Conservation (phyloP, 2,113 vertebrate genomes). For the Platysteira castanea region DNA sequence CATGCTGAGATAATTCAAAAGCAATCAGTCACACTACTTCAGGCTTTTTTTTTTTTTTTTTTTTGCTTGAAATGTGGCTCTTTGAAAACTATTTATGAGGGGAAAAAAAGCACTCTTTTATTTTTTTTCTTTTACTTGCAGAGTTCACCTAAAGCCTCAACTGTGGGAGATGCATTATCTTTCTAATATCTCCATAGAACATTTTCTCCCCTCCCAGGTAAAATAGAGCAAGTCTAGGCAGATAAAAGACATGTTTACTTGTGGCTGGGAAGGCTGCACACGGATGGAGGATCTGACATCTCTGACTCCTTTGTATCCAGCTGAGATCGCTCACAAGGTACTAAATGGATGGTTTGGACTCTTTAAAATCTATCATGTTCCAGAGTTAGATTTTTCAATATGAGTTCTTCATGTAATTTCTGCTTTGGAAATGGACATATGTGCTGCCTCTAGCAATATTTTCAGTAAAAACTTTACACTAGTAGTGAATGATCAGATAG, state of each 20-base stretch:
- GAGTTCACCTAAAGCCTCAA: background rate
- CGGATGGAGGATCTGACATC: background rate
- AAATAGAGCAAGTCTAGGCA: background rate
- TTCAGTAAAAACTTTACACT: background rate
- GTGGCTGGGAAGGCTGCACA: background rate
- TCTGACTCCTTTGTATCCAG: background rate
- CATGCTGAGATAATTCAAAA: slow-evolving; percentile 34
- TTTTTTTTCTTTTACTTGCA: background rate
- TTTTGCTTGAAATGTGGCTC: background rate
- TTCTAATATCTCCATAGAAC: background rate
- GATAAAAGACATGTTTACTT: background rate
- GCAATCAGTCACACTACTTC: background rate
- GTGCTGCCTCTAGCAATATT: background rate
- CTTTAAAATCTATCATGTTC: background rate
- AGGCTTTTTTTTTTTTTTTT: background rate
- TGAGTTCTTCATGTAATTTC: background rate
- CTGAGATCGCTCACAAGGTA: background rate
- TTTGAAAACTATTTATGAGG: background rate
- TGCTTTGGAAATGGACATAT: background rate
- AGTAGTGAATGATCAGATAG: background rate
- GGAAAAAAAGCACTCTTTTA: accelerated
- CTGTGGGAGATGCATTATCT: background rate
- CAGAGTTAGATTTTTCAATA: background rate
- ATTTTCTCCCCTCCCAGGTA: background rate
- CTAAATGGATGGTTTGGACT: background rate